Conservation (phyloP, 2,888 invertebrate genomes). For the Hedya salicella region DNA sequence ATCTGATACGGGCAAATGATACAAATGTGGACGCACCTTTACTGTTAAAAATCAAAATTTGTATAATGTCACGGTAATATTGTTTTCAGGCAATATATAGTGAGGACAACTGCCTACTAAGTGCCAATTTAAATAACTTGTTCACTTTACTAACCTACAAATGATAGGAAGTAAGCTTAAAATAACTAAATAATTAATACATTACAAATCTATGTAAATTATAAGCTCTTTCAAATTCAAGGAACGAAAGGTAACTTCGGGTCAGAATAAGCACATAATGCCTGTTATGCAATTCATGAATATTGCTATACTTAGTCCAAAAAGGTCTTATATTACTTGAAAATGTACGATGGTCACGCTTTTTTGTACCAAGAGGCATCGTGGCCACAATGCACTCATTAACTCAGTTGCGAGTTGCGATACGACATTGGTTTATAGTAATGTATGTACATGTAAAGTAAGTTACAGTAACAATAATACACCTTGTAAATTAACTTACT, state of each 20-base stretch:
- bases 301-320: background rate
- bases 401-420: slow-evolving; percentile 3
- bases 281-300: slow-evolving; percentile 23
- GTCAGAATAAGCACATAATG: slow-evolving; percentile 38
- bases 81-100: too few species aligned
- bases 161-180: background rate
- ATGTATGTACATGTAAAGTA: slow-evolving; percentile 16
- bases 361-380: background rate
- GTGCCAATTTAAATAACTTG: background rate
- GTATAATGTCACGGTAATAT: too few species aligned
- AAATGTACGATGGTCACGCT: background rate
- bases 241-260: background rate
- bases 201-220: slow-evolving; percentile 6
- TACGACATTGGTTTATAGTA: slow-evolving; percentile 9
- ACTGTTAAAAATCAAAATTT: too few species aligned
- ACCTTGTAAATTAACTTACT: too few species aligned
- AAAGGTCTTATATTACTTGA: background rate
- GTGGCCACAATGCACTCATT: slow-evolving; percentile 8
- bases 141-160: background rate
- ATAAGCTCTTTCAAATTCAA: slow-evolving; percentile 16
- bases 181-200: background rate
- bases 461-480: background rate
- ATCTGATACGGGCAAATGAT: too few species aligned
- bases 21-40: too few species aligned
- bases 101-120: too few species aligned